Evolutionary conservation across 2,797 vertebrate genomes (phyloP).

Genomic region (Enteromius treurensis): DNA sequence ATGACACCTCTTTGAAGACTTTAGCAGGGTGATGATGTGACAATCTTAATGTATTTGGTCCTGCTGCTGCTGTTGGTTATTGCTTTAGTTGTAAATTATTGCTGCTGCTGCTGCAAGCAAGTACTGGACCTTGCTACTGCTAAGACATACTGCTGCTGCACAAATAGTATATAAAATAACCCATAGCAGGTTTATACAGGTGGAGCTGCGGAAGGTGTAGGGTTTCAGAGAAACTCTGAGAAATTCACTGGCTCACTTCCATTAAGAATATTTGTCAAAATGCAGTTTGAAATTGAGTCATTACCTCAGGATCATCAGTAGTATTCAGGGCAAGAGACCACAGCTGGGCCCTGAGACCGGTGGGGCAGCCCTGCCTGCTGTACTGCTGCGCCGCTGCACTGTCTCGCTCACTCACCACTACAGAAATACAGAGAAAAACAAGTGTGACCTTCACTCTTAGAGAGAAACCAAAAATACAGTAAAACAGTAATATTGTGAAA

Average conservation of each 20-base stretch:
- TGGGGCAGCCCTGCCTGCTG: slow-evolving; percentile 92
- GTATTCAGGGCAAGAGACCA: slow-evolving; percentile 95
- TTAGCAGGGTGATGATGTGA: too few species aligned
- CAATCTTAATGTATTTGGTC: too few species aligned
- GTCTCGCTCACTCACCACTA: slow-evolving; percentile 89
- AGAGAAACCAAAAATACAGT: background rate
- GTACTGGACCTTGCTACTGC: too few species aligned
- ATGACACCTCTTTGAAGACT: too few species aligned
- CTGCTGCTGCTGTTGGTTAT: too few species aligned
- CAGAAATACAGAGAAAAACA: slow-evolving; percentile 30
- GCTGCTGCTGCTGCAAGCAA: too few species aligned
- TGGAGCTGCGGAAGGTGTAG: too few species aligned
- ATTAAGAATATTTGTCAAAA: background rate
- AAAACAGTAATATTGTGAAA: background rate
- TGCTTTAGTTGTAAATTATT: too few species aligned
- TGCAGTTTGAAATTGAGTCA: background rate
- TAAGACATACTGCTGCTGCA: too few species aligned
- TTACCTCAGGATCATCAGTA: slow-evolving; percentile 91
- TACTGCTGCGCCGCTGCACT: slow-evolving; percentile 95
- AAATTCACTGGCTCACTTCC: background rate
- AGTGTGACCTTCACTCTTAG: slow-evolving; percentile 11
- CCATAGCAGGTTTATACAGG: too few species aligned
- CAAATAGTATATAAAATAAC: too few species aligned
- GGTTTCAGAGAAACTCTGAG: too few species aligned
- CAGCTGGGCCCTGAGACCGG: slow-evolving; percentile 88